Conservation (phyloP, 1,140 invertebrate genomes). For the Protaetia brevitarsis region DNA sequence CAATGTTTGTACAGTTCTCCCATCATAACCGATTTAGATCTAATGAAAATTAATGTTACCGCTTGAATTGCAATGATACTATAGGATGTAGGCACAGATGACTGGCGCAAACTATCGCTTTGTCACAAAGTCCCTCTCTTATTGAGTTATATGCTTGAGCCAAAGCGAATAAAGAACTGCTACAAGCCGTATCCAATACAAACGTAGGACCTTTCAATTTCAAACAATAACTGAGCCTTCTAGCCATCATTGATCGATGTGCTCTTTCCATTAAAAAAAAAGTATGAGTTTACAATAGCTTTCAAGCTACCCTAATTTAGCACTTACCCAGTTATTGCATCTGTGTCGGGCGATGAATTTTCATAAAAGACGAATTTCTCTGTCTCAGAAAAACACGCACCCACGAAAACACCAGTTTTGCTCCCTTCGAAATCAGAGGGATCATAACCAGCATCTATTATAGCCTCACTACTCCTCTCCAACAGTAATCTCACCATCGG, state of each 20-base stretch:
- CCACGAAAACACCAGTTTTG: constrained; percentile 79
- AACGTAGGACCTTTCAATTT: constrained; percentile 75
- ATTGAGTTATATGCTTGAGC: constrained; percentile 79
- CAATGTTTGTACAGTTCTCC: not conserved
- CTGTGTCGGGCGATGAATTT: constrained; percentile 56
- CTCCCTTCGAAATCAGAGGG: constrained; percentile 61
- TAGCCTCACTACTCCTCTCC: constrained; percentile 81
- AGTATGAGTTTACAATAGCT: not conserved
- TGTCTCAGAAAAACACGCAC: constrained; percentile 74
- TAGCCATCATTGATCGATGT: constrained; percentile 59
- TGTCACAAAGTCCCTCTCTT: constrained; percentile 73
- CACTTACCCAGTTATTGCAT: constrained; percentile 67
- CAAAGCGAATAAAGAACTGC: constrained; percentile 82
- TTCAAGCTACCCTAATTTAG: not conserved
- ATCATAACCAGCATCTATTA: constrained; percentile 80
- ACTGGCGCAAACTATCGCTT: constrained; percentile 81
- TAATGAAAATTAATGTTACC: not conserved
- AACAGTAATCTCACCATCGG: constrained; percentile 82
- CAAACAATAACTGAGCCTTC: constrained; percentile 78
- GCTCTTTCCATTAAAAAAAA: not conserved
- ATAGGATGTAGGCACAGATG: constrained; percentile 83
- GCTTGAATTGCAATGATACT: constrained; percentile 77
- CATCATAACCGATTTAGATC: not conserved
- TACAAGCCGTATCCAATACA: constrained; percentile 85
- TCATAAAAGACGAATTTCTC: constrained; percentile 70